phyloP scores from a whole-genome alignment of 2,888 invertebrate species.

The Autographa pulchrina region DNA sequence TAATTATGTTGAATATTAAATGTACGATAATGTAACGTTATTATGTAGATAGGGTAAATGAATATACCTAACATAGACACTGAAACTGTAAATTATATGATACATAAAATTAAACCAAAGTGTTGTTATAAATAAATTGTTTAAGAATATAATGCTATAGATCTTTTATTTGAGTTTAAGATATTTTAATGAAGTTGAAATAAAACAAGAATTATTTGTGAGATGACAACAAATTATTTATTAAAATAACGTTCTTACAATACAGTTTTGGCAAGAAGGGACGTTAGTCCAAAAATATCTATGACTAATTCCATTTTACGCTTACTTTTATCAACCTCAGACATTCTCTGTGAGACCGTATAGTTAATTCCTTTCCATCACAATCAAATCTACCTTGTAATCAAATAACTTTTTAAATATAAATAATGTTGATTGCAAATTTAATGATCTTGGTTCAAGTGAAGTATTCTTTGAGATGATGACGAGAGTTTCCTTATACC shows the following conservation, averaged over 20 bases:
- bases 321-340: slow-evolving; percentile 28
- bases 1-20: slow-evolving; percentile 31
- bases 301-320: slow-evolving; percentile 55
- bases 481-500: no score
- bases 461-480: no score
- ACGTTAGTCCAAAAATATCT: slow-evolving; percentile 69
- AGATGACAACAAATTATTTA: slow-evolving; percentile 80
- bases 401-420: slow-evolving; percentile 21
- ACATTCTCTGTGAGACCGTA: slow-evolving; percentile 22
- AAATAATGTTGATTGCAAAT: neutral
- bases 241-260: slow-evolving; percentile 77
- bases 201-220: slow-evolving; percentile 40
- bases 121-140: slow-evolving; percentile 77
- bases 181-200: neutral
- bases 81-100: slow-evolving; percentile 74
- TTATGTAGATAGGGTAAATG: slow-evolving; percentile 27
- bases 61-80: slow-evolving; percentile 41
- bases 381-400: slow-evolving; percentile 10
- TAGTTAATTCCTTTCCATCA: slow-evolving; percentile 24
- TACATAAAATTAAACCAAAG: slow-evolving; percentile 84
- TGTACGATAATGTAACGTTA: slow-evolving; percentile 35
- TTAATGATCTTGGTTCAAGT: no score
- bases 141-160: slow-evolving; percentile 51
- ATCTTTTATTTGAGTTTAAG: neutral
- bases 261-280: slow-evolving; percentile 76